Percentiles rank a stretch among this genome's conserved stretches.
These are phyloP conservation scores for Lamellibrachia columna DNA, from an alignment of 2,888 invertebrate genomes.

Conservation along the genomic window DNA sequence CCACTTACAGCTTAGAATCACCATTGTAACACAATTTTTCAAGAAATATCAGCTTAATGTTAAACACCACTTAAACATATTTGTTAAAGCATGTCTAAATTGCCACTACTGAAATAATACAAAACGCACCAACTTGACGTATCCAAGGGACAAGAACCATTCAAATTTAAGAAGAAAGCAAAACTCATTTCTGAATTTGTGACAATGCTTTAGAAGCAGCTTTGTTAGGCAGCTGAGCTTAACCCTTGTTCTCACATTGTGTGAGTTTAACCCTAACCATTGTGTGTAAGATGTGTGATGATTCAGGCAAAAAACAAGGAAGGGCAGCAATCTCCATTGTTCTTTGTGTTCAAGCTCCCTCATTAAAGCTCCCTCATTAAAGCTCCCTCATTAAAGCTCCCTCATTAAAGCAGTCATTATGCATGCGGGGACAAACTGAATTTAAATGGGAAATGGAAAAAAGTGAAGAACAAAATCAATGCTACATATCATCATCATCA, in stretches of 20 bases:
- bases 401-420: neutral
- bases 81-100: neutral
- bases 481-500: neutral
- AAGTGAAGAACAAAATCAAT: neutral
- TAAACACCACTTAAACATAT: neutral
- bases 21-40: neutral
- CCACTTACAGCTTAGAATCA: neutral
- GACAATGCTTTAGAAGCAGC: neutral
- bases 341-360: neutral
- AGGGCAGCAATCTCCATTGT: neutral
- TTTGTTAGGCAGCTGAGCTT: neutral
- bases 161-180: neutral
- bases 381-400: neutral
- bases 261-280: conserved; percentile 3
- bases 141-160: neutral
- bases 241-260: neutral
- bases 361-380: neutral
- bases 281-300: neutral
- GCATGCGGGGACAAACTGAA: neutral
- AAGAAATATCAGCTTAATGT: neutral
- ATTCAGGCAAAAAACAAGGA: neutral
- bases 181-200: neutral
- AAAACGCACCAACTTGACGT: too few species aligned
- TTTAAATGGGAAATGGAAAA: neutral
- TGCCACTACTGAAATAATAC: too few species aligned